Base-by-base conservation (phyloP, 2,888 invertebrate species). In the Acronicta leporina region DNA sequence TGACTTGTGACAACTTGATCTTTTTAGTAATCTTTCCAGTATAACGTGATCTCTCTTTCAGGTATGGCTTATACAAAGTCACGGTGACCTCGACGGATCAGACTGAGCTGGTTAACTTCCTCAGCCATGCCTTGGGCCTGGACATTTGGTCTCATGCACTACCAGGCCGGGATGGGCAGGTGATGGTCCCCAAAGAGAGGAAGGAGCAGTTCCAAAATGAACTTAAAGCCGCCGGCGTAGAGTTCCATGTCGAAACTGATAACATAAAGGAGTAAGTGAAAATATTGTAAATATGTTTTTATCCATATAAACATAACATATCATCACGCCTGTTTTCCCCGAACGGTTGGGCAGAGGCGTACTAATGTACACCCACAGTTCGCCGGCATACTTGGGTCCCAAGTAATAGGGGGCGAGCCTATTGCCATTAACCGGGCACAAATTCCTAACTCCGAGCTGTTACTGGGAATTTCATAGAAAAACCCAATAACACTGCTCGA, bases 211-310 rank as follows among this genome's bases (percentile, higher is more conserved):
- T 91, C 63, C 81, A 90, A 80, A 78, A 81, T 53, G 82, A 79
- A 48, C 77, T 92, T 1, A 70, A 59, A 10, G 70, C 54, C 1
- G 81, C 83, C 38, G 85, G 84, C 4, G 73, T 88, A 55, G 75
- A 80, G 42, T 89, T 80, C 61, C 76, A 75, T 63, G 52, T 91
- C 10, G 81, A 84, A 52, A 72, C 85, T 13, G 85, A 87, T n/a
- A 88, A 92, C 74, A 80, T 92, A 30, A 89, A 88, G 57, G 86
- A 88, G 92, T 92, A 80, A 88, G 89, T 84, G 4, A 3, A 33
- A 33, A 27, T 27, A 5, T 5, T 27, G 5, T 27, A 27, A 30
- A 30, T 30, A 30, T 30, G 30, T 30, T 9, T 9, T 2, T 8
- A 30, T 27, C 27, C 27, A 30, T 30, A 3, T 30, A 30, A 9